These are phyloP conservation scores for Drosophila nikananu DNA, from an alignment of 1,140 invertebrate species.

Conservation along the genomic window DNA sequence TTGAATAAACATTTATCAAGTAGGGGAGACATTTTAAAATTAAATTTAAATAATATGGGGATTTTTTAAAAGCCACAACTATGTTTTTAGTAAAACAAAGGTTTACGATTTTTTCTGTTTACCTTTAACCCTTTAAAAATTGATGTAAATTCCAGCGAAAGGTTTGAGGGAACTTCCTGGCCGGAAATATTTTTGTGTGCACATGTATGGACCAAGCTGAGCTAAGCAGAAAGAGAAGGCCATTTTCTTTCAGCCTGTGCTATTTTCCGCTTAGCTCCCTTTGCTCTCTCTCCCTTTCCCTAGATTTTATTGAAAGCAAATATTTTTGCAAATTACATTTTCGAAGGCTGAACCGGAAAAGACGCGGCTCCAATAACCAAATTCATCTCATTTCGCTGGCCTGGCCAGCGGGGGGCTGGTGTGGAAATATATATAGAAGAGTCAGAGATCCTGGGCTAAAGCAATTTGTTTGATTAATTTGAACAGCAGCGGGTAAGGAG, in stretches of 20 bases:
- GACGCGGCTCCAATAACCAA: conserved; percentile 38
- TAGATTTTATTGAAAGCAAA: conserved; percentile 74
- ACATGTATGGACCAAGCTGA: conserved; percentile 36
- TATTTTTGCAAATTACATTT: conserved; percentile 81
- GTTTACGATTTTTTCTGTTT: too few species aligned
- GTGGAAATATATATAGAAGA: conserved; percentile 20
- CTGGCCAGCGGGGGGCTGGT: conserved; percentile 10
- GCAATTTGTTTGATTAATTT: conserved; percentile 84
- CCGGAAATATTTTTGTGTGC: conserved; percentile 3
- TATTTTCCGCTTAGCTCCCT: conserved; percentile 13
- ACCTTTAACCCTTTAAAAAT: not conserved
- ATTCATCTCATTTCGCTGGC: conserved; percentile 36
- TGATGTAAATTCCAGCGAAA: not conserved
- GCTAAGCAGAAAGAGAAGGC: conserved; percentile 37
- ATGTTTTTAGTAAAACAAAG: not conserved
- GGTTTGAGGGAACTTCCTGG: conserved; percentile 24
- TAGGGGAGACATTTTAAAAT: not conserved
- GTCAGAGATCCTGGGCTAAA: conserved; percentile 56
- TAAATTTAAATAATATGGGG: not conserved
- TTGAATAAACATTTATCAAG: not conserved
- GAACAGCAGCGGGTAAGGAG: conserved; percentile 32
- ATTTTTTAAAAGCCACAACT: not conserved
- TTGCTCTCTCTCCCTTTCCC: not conserved
- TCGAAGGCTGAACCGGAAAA: conserved; percentile 45
- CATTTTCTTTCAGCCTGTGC: conserved; percentile 27